A percentile compares a stretch with the other conserved stretches of the same genome.
These are phyloP conservation scores for Helarctos malayanus DNA, from an alignment of 2,797 vertebrate species.

Conservation along the genomic window DNA sequence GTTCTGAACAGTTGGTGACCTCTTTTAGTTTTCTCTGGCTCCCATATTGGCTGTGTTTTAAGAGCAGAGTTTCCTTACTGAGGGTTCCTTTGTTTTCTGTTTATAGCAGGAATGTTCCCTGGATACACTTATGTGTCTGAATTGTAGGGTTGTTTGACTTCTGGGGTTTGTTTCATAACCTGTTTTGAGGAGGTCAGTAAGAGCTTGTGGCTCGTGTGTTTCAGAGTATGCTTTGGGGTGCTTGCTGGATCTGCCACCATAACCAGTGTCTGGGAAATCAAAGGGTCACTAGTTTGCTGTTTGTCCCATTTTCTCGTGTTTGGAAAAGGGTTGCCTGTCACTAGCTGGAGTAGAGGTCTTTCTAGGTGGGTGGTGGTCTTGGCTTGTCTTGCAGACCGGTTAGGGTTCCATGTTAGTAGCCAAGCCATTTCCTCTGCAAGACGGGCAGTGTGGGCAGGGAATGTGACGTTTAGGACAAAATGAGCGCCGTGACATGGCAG, in stretches of 20 bases:
- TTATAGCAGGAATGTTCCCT: neutral
- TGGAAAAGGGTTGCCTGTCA: neutral
- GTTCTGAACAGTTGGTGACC: neutral
- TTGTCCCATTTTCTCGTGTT: neutral
- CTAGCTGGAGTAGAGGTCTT: neutral
- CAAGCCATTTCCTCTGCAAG: no score
- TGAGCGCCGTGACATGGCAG: neutral
- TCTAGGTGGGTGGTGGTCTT: no score
- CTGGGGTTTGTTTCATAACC: neutral
- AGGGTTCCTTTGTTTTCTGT: no score
- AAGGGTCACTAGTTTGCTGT: no score
- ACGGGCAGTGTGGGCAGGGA: neutral
- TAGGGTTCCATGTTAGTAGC: no score
- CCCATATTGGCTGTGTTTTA: no score
- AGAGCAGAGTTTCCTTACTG: neutral
- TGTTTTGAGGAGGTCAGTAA: accelerated
- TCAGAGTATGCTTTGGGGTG: neutral
- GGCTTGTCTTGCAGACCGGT: neutral
- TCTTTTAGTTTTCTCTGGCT: neutral
- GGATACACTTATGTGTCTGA: neutral
- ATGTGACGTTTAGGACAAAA: neutral
- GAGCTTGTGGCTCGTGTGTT: neutral
- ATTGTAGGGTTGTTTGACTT: neutral
- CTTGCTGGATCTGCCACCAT: no score
- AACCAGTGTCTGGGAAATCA: neutral